These are phyloP conservation scores for Apogon hyalosoma DNA, from an alignment of 2,797 vertebrate species.

Conservation along the genomic window DNA sequence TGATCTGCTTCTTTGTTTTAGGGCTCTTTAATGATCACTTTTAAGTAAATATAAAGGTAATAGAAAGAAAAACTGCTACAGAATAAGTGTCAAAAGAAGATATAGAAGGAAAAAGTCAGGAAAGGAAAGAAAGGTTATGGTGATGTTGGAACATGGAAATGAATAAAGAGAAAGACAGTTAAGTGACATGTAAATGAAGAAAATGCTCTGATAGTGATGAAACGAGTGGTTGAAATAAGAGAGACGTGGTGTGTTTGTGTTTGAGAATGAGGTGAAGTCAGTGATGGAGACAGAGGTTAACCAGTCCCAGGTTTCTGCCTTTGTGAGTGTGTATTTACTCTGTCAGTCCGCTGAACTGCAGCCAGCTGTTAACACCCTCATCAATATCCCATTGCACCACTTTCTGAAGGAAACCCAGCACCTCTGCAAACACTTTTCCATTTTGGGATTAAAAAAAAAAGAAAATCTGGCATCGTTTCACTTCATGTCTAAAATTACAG, in stretches of 20 bases:
- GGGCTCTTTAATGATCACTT: too few relatives aligned
- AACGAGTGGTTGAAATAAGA: conserved; percentile 80
- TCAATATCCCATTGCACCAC: conserved; percentile 40
- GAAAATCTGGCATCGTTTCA: conserved; percentile 20
- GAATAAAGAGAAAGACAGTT: conserved; percentile 83
- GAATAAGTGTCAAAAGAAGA: not conserved
- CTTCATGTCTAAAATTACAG: conserved; percentile 45
- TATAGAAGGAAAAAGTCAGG: not conserved
- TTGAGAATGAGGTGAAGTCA: conserved; percentile 44
- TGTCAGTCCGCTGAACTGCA: conserved; percentile 63
- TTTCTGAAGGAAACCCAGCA: conserved; percentile 46
- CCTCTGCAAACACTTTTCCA: conserved; percentile 32
- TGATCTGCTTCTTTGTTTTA: too few relatives aligned
- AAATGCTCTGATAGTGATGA: conserved; percentile 56
- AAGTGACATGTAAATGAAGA: conserved; percentile 78
- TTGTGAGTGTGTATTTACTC: conserved; percentile 43
- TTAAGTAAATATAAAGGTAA: not conserved
- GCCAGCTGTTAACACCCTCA: conserved; percentile 66
- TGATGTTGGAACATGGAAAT: conserved; percentile 25
- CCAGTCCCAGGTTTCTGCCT: conserved; percentile 66
- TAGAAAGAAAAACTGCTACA: not conserved
- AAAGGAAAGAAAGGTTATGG: not conserved
- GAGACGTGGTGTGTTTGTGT: conserved; percentile 38
- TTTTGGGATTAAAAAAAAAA: conserved; percentile 26
- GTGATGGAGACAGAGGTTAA: conserved; percentile 67